phyloP scores from a whole-genome alignment of 2,113 vertebrate genomes.

The Rhinoderma darwinii region DNA sequence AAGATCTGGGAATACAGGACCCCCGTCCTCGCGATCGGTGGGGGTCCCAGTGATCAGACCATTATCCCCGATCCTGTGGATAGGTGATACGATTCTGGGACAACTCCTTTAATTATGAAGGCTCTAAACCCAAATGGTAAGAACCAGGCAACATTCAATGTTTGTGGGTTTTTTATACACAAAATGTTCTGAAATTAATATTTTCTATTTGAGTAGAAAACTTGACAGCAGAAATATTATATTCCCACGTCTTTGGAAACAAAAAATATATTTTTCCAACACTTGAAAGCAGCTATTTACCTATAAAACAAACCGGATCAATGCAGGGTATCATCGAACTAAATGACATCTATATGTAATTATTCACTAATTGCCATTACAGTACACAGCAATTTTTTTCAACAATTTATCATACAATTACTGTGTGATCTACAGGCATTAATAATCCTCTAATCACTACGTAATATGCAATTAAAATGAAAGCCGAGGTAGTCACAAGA shows the following conservation, averaged over 20 bases:
- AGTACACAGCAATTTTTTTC: constrained; percentile 43
- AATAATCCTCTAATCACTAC: constrained; percentile 53
- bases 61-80: too few species aligned
- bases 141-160: background rate
- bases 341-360: constrained; percentile 40
- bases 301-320: background rate
- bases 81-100: too few species aligned
- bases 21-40: too few species aligned
- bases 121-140: background rate
- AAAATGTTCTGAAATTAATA: background rate
- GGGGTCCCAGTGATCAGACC: too few species aligned
- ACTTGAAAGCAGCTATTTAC: background rate
- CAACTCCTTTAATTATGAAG: background rate
- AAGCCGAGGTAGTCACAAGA: constrained; percentile 42
- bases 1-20: too few species aligned
- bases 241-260: constrained; percentile 12
- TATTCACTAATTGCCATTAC: constrained; percentile 51
- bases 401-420: constrained; percentile 54
- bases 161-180: background rate
- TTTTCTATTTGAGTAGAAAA: background rate
- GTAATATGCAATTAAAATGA: constrained; percentile 55
- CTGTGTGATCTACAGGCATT: constrained; percentile 53
- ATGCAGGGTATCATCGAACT: constrained; percentile 32
- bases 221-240: background rate
- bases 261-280: background rate